These are phyloP conservation scores for Gopherus flavomarginatus DNA, from an alignment of 2,113 vertebrate species.

Conservation along the genomic window DNA sequence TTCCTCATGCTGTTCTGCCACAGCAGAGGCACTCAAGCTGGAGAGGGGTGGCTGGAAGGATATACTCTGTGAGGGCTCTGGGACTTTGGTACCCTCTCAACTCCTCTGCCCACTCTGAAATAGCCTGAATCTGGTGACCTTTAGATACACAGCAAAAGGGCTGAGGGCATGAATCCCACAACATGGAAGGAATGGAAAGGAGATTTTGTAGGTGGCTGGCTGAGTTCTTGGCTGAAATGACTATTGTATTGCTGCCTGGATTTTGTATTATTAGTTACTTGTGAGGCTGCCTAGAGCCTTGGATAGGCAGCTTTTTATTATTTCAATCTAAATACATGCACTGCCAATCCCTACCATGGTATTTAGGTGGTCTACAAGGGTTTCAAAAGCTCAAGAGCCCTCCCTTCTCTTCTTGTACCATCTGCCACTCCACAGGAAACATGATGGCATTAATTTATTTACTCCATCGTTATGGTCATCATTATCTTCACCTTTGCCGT, in stretches of 20 bases:
- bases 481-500: neutral
- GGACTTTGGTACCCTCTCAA: neutral
- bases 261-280: neutral
- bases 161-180: neutral
- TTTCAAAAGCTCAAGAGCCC: neutral
- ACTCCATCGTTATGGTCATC: neutral
- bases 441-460: neutral
- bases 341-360: neutral
- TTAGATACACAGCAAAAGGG: neutral
- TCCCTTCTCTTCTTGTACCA: neutral
- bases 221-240: neutral
- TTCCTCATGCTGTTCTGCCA: neutral
- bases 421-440: neutral
- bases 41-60: neutral
- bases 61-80: neutral
- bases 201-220: neutral
- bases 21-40: neutral
- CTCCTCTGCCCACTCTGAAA: neutral
- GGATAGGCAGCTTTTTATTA: neutral
- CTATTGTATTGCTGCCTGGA: neutral
- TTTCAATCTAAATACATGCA: neutral
- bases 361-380: neutral
- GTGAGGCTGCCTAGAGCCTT: neutral
- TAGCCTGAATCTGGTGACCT: neutral
- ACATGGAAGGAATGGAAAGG: neutral